Evolutionary conservation across 2,888 invertebrate species (phyloP).

Genomic region (Scaptomyza reducta): DNA sequence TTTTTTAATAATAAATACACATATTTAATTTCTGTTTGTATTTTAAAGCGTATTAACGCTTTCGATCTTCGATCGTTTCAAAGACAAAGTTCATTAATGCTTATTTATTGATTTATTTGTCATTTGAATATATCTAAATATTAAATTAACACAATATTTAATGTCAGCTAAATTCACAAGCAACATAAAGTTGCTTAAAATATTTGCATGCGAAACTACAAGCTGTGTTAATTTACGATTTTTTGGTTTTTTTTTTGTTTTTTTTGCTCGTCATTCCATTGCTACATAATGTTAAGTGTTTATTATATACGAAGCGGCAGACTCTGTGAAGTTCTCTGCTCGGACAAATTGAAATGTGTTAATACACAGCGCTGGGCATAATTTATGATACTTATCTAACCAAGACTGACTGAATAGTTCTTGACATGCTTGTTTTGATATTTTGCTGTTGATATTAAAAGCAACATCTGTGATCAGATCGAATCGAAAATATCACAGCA

Average conservation of each 20-base stretch:
- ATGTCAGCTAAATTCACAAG: slow-evolving; percentile 65
- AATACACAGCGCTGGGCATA: slow-evolving; percentile 57
- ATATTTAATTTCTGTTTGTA: too few species aligned
- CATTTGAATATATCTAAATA: slow-evolving; percentile 70
- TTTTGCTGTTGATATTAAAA: slow-evolving; percentile 15
- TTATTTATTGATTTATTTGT: slow-evolving; percentile 53
- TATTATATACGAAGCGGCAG: slow-evolving; percentile 32
- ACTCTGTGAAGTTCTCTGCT: slow-evolving; percentile 41
- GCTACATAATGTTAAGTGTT: slow-evolving; percentile 46
- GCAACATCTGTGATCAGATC: slow-evolving; percentile 38
- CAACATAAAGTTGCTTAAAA: slow-evolving; percentile 62
- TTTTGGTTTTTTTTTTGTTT: slow-evolving; percentile 16
- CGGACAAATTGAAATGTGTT: slow-evolving; percentile 77
- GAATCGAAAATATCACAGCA: slow-evolving; percentile 38
- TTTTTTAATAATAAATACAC: too few species aligned
- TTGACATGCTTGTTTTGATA: slow-evolving; percentile 7
- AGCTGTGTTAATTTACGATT: slow-evolving; percentile 16
- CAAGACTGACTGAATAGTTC: slow-evolving; percentile 13
- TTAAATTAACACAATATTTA: slow-evolving; percentile 77
- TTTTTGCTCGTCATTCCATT: slow-evolving; percentile 38
- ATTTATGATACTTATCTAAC: slow-evolving; percentile 41
- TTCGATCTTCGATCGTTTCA: background rate
- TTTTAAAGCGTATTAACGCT: background rate
- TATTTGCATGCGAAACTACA: slow-evolving; percentile 59
- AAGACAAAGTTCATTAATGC: background rate